Evolutionary conservation across 2,888 invertebrate species (phyloP), one percentile per base, ranked within the genome.

Genomic region (Orchestes rusci): DNA sequence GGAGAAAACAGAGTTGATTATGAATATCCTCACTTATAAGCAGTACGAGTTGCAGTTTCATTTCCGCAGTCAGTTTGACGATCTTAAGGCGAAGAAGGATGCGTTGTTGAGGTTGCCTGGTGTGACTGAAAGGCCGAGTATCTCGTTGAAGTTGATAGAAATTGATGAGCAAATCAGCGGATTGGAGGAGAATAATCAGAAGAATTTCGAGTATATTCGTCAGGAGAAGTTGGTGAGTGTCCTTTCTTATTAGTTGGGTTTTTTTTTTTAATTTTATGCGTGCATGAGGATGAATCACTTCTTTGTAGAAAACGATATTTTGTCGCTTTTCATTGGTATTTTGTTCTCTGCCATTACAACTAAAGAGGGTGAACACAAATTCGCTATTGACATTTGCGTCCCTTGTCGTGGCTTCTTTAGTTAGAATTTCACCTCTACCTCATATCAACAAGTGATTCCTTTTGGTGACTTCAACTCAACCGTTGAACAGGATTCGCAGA

Each of bases 11-110:
- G 61, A 63, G 20, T 50, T 59, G 7, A 53, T 62, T 8, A 55
- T 60, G 48, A 57, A 57, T 31, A 53, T 60, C 15, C 41, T 65
- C 12, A 60, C 56, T 18, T 60, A 59, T 42, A 63, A 62, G 56
- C 56, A 59, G 32, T 60, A 61, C 39, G 59, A 63, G 34, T 52
- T 59, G 8, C 57, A 57, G 20, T 57, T 58, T 40, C 48, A 55
- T 5, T 64, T 58, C 44, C 53, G 57, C 7, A 48, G 38, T 3
- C 53, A 56, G 44, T 52, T 63, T n/a, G 57, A 59, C 5, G 43
- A 57, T 18, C 34, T 64, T 7, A 48, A 54, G 16, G 45, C 50
- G 5, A 41, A 55, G 18, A 59, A 56, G 40, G 54, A 58, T 13
- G 50, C 50, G 4, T 27, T 64, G 2, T 48, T 41, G 12, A 20